Conservation (phyloP, 2,888 invertebrate species). For the Brenthis ino region DNA sequence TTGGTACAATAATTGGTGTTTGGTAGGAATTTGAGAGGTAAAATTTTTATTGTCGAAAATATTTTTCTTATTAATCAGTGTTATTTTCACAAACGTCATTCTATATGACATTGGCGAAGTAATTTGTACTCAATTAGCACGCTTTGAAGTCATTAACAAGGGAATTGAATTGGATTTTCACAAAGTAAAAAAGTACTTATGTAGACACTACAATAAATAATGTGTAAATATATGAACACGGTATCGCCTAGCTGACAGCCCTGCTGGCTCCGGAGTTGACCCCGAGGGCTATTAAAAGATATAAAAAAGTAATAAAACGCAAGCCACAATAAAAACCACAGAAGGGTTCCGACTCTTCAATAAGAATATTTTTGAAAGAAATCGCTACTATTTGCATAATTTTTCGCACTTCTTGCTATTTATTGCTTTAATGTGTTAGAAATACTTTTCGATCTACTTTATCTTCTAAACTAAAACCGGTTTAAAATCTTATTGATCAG, state of each 20-base stretch:
- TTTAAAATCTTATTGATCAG: too few species aligned
- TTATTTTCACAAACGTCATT: too few species aligned
- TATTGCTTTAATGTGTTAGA: constrained; percentile 23
- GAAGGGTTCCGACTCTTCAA: constrained; percentile 59
- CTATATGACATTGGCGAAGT: too few species aligned
- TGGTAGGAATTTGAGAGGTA: too few species aligned
- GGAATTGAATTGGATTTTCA: not conserved
- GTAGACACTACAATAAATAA: too few species aligned
- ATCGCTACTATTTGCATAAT: constrained; percentile 50
- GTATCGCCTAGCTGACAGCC: constrained; percentile 24
- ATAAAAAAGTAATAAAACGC: constrained; percentile 82
- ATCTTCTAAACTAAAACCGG: not conserved
- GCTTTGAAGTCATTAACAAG: too few species aligned
- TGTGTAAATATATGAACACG: too few species aligned
- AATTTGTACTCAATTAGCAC: too few species aligned
- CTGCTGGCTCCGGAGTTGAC: constrained; percentile 40
- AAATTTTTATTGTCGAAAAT: too few species aligned
- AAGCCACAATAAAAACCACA: constrained; percentile 64
- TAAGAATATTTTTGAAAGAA: constrained; percentile 38
- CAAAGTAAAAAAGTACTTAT: not conserved
- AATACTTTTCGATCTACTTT: not conserved
- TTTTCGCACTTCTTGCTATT: constrained; percentile 38
- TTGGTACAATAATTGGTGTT: too few species aligned
- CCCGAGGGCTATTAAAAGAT: constrained; percentile 67
- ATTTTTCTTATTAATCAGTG: too few species aligned